Percentiles rank a stretch among this genome's conserved stretches.
phyloP scores from a whole-genome alignment of 2,113 vertebrate species.

The Sakesphorus luctuosus region DNA sequence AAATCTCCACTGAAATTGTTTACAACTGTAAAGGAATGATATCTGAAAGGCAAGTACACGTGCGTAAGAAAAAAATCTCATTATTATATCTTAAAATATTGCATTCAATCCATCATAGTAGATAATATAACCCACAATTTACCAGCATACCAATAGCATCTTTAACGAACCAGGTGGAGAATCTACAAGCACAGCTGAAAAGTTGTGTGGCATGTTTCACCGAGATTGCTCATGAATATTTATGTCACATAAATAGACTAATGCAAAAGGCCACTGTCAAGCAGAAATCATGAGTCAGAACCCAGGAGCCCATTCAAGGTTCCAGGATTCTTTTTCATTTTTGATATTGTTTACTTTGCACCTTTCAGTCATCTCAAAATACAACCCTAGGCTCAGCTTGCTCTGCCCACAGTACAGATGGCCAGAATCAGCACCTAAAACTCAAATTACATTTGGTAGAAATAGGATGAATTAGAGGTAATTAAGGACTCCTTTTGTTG shows the following conservation, averaged over 20 bases:
- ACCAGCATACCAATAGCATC: neutral
- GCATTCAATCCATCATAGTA: neutral
- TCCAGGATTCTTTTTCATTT: slow-evolving; percentile 10
- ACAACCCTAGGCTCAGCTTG: slow-evolving; percentile 9
- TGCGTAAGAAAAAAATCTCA: neutral
- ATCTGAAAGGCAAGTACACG: neutral
- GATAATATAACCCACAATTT: neutral
- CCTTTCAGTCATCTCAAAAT: slow-evolving; percentile 38
- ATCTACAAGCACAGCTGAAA: slow-evolving; percentile 51
- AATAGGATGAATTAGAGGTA: neutral
- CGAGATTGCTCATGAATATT: slow-evolving; percentile 44
- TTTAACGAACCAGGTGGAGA: slow-evolving; percentile 40
- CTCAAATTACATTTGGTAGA: neutral
- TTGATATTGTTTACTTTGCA: slow-evolving; percentile 48
- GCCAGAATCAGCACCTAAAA: slow-evolving; percentile 29
- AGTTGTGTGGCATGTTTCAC: slow-evolving; percentile 7
- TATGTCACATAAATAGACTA: slow-evolving; percentile 26
- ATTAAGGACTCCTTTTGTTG: neutral
- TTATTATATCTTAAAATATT: neutral
- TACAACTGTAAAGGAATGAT: neutral
- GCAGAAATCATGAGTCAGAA: slow-evolving; percentile 56
- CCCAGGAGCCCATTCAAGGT: slow-evolving; percentile 7
- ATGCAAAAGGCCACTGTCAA: slow-evolving; percentile 47
- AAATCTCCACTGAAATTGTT: neutral
- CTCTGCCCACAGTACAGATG: slow-evolving; percentile 39